These are phyloP conservation scores for Conistra vaccinii DNA, from an alignment of 2,888 invertebrate genomes.

Conservation along the genomic window DNA sequence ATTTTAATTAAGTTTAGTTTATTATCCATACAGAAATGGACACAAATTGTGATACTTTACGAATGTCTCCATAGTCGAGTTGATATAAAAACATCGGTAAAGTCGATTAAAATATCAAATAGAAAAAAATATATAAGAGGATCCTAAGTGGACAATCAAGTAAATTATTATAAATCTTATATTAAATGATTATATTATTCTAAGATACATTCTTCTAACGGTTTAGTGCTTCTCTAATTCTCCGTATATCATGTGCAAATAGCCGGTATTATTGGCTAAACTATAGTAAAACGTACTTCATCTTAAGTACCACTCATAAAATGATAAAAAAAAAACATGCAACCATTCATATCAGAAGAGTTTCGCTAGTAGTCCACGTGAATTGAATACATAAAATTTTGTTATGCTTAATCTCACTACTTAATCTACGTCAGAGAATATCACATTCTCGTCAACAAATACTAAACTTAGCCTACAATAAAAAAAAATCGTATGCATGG, in stretches of 20 bases:
- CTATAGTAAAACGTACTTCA: constrained; percentile 56
- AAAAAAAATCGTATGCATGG: constrained; percentile 70
- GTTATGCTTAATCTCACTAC: constrained; percentile 70
- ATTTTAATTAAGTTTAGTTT: constrained; percentile 83
- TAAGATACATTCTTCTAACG: constrained; percentile 76
- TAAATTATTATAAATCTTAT: constrained; percentile 81
- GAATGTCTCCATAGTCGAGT: constrained; percentile 82
- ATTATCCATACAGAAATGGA: constrained; percentile 88
- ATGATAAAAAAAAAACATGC: constrained; percentile 53
- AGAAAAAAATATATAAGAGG: constrained; percentile 85
- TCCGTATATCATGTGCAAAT: constrained; percentile 72
- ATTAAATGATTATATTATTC: constrained; percentile 84
- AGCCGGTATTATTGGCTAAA: constrained; percentile 64
- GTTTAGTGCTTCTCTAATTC: constrained; percentile 73
- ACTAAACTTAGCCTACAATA: constrained; percentile 70
- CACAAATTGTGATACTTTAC: constrained; percentile 82
- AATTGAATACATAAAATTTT: constrained; percentile 68
- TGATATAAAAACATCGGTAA: constrained; percentile 85
- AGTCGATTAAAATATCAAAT: constrained; percentile 83
- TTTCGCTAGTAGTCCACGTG: constrained; percentile 58
- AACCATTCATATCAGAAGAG: constrained; percentile 55
- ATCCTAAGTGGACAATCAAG: constrained; percentile 82
- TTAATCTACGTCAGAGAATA: constrained; percentile 68
- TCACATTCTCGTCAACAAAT: constrained; percentile 70
- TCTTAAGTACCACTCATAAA: constrained; percentile 59